These are phyloP conservation scores for Reticulitermes speratus DNA, from an alignment of 1,140 invertebrate species.

Conservation along the genomic window DNA sequence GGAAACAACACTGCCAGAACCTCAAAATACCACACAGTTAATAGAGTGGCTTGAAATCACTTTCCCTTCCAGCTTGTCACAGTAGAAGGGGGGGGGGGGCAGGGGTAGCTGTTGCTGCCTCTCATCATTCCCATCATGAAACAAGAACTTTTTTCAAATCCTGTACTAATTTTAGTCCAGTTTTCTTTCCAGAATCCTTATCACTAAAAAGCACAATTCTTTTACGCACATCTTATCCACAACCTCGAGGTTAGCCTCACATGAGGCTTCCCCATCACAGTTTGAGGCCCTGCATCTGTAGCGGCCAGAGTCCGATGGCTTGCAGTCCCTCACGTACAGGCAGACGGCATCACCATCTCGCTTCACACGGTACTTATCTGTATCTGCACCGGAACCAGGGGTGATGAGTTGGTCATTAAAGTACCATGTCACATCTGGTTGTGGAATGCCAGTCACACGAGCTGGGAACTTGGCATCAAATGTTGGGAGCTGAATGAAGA, in stretches of 20 bases:
- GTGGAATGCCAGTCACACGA: slow-evolving; percentile 80
- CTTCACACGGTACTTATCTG: slow-evolving; percentile 74
- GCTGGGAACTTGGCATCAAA: slow-evolving; percentile 80
- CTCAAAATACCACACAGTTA: too few relatives aligned
- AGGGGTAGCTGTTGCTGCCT: too few relatives aligned
- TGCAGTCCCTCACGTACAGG: slow-evolving; percentile 70
- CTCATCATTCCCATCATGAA: too few relatives aligned
- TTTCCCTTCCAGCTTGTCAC: too few relatives aligned
- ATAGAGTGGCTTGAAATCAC: too few relatives aligned
- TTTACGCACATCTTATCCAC: slow-evolving; percentile 77
- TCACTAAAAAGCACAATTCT: background rate
- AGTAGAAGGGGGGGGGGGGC: too few relatives aligned
- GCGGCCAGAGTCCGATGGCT: slow-evolving; percentile 64
- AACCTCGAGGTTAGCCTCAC: slow-evolving; percentile 70
- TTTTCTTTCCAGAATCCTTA: too few relatives aligned
- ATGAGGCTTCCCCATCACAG: slow-evolving; percentile 74
- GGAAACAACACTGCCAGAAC: too few relatives aligned
- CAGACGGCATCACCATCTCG: slow-evolving; percentile 75
- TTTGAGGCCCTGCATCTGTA: slow-evolving; percentile 80
- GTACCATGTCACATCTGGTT: slow-evolving; percentile 84
- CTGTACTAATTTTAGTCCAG: too few relatives aligned
- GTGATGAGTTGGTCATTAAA: slow-evolving; percentile 69
- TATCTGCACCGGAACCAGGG: slow-evolving; percentile 44
- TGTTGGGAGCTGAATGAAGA: slow-evolving; percentile 57
- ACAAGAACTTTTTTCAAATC: too few relatives aligned